phyloP scores from a whole-genome alignment of 2,113 vertebrate species.

The Eulemur rufifrons region DNA sequence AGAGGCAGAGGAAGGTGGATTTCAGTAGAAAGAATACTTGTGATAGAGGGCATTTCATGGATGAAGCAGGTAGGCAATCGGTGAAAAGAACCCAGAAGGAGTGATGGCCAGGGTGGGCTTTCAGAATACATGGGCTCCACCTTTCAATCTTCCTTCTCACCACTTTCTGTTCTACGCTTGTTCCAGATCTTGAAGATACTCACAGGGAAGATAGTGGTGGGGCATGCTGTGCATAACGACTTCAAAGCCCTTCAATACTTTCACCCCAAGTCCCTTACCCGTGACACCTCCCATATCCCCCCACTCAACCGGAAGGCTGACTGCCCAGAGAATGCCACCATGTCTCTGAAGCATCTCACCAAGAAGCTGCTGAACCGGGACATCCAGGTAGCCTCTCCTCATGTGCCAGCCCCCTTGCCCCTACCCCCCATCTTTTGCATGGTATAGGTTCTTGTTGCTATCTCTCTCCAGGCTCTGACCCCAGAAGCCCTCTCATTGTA shows the following conservation, averaged over 20 bases:
- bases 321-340: slow-evolving; percentile 77
- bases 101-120: neutral
- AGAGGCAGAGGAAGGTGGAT: neutral
- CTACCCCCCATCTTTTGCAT: neutral
- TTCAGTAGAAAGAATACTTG: neutral
- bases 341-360: slow-evolving; percentile 91
- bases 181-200: slow-evolving; percentile 92
- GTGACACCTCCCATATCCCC: slow-evolving; percentile 91
- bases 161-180: rapidly evolving
- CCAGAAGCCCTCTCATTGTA: neutral
- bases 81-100: neutral
- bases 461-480: neutral
- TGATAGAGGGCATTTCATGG: neutral
- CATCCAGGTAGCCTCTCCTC: slow-evolving; percentile 89
- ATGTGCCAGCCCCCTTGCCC: too few species aligned
- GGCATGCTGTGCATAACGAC: slow-evolving; percentile 93
- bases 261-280: slow-evolving; percentile 88
- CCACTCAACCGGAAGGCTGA: slow-evolving; percentile 89
- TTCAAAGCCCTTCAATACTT: slow-evolving; percentile 91
- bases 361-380: slow-evolving; percentile 91
- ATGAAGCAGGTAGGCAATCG: neutral
- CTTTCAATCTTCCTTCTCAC: neutral
- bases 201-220: slow-evolving; percentile 90
- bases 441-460: too few species aligned
- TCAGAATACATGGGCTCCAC: neutral